phyloP scores from a whole-genome alignment of 1,140 invertebrate species.

The Drosophila guanche region DNA sequence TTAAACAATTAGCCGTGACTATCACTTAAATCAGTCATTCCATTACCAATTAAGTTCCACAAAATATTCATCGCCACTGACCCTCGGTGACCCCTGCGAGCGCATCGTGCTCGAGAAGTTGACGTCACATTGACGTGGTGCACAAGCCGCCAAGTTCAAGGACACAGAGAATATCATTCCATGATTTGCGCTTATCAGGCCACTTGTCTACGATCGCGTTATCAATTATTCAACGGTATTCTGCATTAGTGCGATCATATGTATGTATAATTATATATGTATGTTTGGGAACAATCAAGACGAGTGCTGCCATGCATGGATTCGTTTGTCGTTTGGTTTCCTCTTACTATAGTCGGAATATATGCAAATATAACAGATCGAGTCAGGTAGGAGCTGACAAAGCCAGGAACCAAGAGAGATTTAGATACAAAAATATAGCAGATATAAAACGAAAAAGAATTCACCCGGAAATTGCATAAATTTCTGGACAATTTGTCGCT shows the following conservation, averaged over 20 bases:
- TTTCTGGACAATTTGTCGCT: neutral
- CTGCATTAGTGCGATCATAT: constrained; percentile 2
- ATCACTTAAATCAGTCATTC: too few relatives aligned
- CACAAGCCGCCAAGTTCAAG: constrained; percentile 40
- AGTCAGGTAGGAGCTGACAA: too few relatives aligned
- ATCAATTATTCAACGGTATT: constrained; percentile 22
- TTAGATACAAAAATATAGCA: too few relatives aligned
- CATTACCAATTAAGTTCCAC: constrained; percentile 6
- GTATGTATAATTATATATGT: constrained; percentile 1
- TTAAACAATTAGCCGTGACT: too few relatives aligned
- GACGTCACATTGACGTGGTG: constrained; percentile 34
- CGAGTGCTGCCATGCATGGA: neutral
- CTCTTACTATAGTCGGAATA: too few relatives aligned
- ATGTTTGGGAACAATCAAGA: too few relatives aligned
- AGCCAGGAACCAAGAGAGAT: too few relatives aligned
- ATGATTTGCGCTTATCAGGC: constrained; percentile 33
- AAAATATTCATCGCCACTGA: constrained; percentile 8
- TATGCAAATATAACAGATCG: too few relatives aligned
- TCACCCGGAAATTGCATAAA: neutral
- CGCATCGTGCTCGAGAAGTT: neutral
- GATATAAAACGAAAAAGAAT: too few relatives aligned
- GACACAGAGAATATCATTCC: neutral
- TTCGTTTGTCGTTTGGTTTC: constrained; percentile 5
- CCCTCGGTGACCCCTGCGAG: neutral
- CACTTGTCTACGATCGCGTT: constrained; percentile 4